Base-by-base conservation (phyloP, 2,113 vertebrate genomes). In the Nycticryphes semicollaris region DNA sequence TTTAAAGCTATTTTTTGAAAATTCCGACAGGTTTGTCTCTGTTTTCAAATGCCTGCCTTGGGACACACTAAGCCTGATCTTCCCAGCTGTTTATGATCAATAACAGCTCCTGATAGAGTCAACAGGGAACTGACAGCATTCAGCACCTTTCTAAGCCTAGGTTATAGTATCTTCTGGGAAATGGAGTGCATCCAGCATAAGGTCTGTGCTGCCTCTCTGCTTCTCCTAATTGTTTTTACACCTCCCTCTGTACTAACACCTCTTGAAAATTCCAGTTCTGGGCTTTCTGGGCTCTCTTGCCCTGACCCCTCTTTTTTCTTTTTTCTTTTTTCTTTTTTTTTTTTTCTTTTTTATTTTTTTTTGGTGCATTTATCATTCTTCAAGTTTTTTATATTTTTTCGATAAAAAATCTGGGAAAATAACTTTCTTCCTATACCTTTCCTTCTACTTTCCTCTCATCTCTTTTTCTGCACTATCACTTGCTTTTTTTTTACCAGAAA, bases 71-170 rank as follows among this genome's bases (percentile, higher is more conserved):
- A 15, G 30, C 23, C 53, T 50, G 67, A 53, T 39, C 24, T 85
- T 66, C 19, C 21, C 9, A 54, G 23, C 31, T 30, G 35, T 14
- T n/a, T 27, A 37, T 6, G 10, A n/a, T 41, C 19, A 12, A 3
- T 37, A 24, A 2, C 2, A 63, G 9, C 18, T 89, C 43, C 41
- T 81, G 25, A 22, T 0, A 1, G 39, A 77, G 27, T 59, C 35
- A 14, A 3, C 9, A 80, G 33, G 63, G 50, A 74, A 6, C 54
- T n/a, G 45, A 20, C 9, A 20, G 20, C 37, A 11, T 24, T 66
- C 19, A 66, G 54, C 63, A 77, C 24, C 19, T 88, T 68, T 31
- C 37, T 12, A 39, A 83, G n/a, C 2, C 1, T 35, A 22, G 9
- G 33, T 60, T 54, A 67, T 19, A 69, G 33, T 8, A 30, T 45